Conservation (phyloP, 1,140 invertebrate genomes). For the Drosophila tani region DNA sequence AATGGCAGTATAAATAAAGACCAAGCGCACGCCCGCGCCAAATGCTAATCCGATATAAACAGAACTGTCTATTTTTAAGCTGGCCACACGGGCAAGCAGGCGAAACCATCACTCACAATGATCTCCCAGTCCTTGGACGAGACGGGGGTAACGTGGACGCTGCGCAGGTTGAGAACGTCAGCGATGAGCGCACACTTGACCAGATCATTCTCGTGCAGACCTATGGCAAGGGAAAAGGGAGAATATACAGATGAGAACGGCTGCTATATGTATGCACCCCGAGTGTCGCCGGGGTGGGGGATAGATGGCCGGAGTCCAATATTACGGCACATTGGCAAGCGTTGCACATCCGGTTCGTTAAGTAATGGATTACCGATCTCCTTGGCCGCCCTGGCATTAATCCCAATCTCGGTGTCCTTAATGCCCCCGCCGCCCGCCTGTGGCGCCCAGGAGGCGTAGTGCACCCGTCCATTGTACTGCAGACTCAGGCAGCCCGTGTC, state of each 20-base stretch:
- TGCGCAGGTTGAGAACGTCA: constrained; percentile 75
- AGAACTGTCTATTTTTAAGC: constrained; percentile 59
- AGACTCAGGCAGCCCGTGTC: constrained; percentile 82
- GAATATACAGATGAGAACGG: constrained; percentile 8
- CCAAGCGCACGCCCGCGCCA: constrained; percentile 68
- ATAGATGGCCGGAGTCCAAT: constrained; percentile 43
- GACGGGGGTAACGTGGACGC: constrained; percentile 80
- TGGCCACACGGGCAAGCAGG: constrained; percentile 27
- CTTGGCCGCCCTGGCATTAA: constrained; percentile 85
- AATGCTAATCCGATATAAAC: constrained; percentile 76
- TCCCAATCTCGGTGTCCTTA: constrained; percentile 84
- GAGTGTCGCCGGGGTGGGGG: background rate
- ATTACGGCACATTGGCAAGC: constrained; percentile 70
- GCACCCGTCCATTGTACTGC: constrained; percentile 69
- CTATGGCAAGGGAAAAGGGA: constrained; percentile 57
- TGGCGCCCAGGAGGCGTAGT: constrained; percentile 82
- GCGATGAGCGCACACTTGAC: constrained; percentile 82
- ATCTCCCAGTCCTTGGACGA: constrained; percentile 85
- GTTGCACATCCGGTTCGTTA: constrained; percentile 72
- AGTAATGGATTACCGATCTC: constrained; percentile 81
- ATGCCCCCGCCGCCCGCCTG: constrained; percentile 72
- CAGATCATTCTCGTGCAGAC: constrained; percentile 80
- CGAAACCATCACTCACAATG: constrained; percentile 75
- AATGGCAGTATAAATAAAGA: constrained; percentile 63
- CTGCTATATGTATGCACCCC: background rate